Conservation (phyloP, 2,797 vertebrate species). For the Leuciscus waleckii region DNA sequence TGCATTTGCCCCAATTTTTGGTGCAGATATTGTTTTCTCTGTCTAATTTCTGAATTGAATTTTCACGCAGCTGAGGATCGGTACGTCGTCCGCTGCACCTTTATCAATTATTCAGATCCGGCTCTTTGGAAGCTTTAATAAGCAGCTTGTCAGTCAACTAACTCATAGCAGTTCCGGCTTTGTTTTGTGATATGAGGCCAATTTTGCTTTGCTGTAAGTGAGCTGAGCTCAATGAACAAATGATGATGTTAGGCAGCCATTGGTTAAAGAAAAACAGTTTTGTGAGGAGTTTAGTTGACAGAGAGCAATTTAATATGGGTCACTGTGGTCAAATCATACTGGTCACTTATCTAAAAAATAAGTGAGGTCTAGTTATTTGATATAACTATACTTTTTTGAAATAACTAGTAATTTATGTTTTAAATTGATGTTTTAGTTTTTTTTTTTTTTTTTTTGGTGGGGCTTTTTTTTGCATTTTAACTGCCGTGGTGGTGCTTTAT, state of each 20-base stretch:
- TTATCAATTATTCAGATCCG: slow-evolving; percentile 57
- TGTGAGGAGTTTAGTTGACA: slow-evolving; percentile 32
- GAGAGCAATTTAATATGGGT: slow-evolving; percentile 3
- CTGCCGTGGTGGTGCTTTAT: not conserved
- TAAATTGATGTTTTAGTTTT: too few relatives aligned
- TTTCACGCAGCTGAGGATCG: slow-evolving; percentile 34
- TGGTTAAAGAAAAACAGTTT: slow-evolving; percentile 49
- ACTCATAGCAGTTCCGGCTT: slow-evolving; percentile 34
- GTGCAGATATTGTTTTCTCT: slow-evolving; percentile 25
- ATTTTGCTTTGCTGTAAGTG: slow-evolving; percentile 53
- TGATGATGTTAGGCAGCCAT: slow-evolving; percentile 47
- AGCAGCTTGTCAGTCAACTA: slow-evolving; percentile 51
- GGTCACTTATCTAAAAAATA: not conserved
- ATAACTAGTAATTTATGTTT: too few relatives aligned
- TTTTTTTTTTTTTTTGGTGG: too few relatives aligned
- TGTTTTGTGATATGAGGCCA: slow-evolving; percentile 46
- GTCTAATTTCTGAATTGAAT: slow-evolving; percentile 40
- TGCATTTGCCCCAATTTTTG: slow-evolving; percentile 53
- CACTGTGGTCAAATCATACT: not conserved
- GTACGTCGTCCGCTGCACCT: slow-evolving; percentile 22
- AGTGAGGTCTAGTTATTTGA: not conserved
- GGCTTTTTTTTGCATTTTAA: too few relatives aligned
- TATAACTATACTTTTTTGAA: too few relatives aligned
- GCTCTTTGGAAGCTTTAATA: slow-evolving; percentile 44
- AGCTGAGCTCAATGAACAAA: slow-evolving; percentile 49